Conservation (phyloP, 1,140 invertebrate genomes). For the Drosophila subobscura region DNA sequence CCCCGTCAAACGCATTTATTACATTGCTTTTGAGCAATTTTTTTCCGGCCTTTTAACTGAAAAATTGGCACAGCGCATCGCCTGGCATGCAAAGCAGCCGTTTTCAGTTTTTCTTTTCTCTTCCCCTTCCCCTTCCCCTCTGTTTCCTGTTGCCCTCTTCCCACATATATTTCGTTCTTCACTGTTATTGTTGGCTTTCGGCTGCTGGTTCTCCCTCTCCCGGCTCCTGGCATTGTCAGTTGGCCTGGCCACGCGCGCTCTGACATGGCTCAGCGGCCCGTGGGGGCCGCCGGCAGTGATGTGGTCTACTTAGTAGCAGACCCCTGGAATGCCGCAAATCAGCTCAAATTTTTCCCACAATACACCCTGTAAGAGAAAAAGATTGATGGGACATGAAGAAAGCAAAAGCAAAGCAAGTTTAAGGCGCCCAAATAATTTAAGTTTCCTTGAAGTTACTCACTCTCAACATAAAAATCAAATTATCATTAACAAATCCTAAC, state of each 20-base stretch:
- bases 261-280: constrained; percentile 56
- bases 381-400: neutral
- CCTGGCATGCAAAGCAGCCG: constrained; percentile 77
- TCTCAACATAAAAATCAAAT: too few species aligned
- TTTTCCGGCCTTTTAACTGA: constrained; percentile 73
- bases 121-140: constrained; percentile 7
- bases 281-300: constrained; percentile 31
- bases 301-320: constrained; percentile 57
- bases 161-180: neutral
- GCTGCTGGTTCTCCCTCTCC: constrained; percentile 17
- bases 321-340: constrained; percentile 57
- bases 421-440: too few species aligned
- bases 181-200: constrained; percentile 30
- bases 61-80: constrained; percentile 75
- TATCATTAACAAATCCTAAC: too few species aligned
- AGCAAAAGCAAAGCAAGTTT: neutral
- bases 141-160: constrained; percentile 12
- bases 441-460: too few species aligned
- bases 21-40: constrained; percentile 71
- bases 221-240: constrained; percentile 76
- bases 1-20: constrained; percentile 74
- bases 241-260: constrained; percentile 73
- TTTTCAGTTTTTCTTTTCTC: constrained; percentile 51
- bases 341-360: constrained; percentile 35
- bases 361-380: constrained; percentile 1